Percentiles rank a stretch among this genome's conserved stretches.
phyloP scores from a whole-genome alignment of 1,140 invertebrate genomes.

The Pissodes strobi region DNA sequence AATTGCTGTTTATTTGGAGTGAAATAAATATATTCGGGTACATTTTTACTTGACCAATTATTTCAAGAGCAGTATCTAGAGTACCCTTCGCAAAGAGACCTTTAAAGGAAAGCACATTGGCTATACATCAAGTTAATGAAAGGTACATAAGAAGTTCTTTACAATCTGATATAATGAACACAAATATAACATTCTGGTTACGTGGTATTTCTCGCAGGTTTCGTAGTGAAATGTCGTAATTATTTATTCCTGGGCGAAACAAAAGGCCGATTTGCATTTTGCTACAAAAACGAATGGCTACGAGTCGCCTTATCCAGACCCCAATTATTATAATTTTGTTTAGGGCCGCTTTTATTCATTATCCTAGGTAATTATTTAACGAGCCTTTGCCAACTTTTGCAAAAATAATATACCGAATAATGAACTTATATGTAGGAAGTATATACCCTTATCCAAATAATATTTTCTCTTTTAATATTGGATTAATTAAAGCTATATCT shows the following conservation, averaged over 20 bases:
- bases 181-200: background rate
- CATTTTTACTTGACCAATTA: no score
- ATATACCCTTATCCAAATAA: background rate
- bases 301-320: constrained; percentile 6
- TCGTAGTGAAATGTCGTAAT: background rate
- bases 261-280: constrained; percentile 8
- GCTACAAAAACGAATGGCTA: constrained; percentile 1
- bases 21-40: no score
- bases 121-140: no score
- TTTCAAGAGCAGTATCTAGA: no score
- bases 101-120: no score
- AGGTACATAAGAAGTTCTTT: no score
- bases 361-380: constrained; percentile 15
- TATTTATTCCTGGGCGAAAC: constrained; percentile 9
- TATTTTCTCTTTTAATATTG: no score
- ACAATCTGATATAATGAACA: background rate
- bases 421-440: background rate
- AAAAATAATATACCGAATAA: no score
- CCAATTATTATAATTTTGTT: constrained; percentile 18
- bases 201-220: background rate
- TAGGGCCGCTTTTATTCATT: constrained; percentile 11
- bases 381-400: background rate
- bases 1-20: no score
- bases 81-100: no score
- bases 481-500: no score